Conservation (phyloP, 2,113 vertebrate species). For the Manacus vitellinus region DNA sequence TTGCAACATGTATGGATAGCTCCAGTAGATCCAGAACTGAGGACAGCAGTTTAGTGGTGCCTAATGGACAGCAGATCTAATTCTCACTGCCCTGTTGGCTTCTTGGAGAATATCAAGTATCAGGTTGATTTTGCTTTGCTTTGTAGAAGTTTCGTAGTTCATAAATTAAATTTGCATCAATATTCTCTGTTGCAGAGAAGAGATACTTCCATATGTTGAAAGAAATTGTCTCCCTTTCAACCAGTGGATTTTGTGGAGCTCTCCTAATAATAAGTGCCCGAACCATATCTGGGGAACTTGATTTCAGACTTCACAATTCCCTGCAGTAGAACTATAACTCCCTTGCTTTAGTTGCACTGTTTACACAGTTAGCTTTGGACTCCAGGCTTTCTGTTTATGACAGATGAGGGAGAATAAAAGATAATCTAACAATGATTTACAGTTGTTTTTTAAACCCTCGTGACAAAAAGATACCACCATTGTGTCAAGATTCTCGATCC, state of each 20-base stretch:
- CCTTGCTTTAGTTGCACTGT: background rate
- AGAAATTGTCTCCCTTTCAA: background rate
- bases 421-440: background rate
- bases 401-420: background rate
- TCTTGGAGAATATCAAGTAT: background rate
- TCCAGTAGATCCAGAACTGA: background rate
- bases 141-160: background rate
- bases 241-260: rapidly evolving
- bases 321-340: background rate
- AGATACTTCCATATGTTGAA: background rate
- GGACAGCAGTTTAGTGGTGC: background rate
- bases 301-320: background rate
- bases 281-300: background rate
- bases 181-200: background rate
- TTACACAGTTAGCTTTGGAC: background rate
- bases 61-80: background rate
- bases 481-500: background rate
- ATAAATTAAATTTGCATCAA: background rate
- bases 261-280: background rate
- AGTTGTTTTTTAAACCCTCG: background rate
- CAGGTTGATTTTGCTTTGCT: background rate
- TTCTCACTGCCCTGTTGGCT: background rate
- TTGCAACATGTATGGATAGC: background rate
- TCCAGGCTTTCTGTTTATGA: background rate
- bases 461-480: background rate